Evolutionary conservation across 2,888 invertebrate genomes (phyloP).

Genomic region (Caradrina clavipalpis): DNA sequence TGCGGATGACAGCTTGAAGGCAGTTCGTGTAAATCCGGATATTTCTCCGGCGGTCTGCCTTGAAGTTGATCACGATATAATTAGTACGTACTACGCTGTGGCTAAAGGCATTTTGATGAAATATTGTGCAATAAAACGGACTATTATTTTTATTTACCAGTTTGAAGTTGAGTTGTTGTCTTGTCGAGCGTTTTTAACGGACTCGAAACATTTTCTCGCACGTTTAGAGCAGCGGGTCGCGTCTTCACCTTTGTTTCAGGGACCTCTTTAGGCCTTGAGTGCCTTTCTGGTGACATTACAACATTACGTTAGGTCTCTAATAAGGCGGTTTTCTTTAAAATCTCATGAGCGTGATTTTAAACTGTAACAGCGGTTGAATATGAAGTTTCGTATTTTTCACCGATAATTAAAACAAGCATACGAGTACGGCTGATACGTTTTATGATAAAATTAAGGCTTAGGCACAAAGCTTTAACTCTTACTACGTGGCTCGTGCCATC

Average conservation of each 20-base stretch:
- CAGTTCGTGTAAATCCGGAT: slow-evolving; percentile 8
- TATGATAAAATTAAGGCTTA: not conserved
- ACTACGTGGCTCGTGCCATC: not conserved
- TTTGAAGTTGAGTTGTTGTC: not conserved
- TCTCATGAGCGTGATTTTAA: not conserved
- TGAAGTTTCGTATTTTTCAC: not conserved
- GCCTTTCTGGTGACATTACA: slow-evolving; percentile 5
- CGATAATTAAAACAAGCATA: not conserved
- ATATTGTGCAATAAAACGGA: slow-evolving; percentile 9
- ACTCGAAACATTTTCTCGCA: slow-evolving; percentile 3
- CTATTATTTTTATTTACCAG: not conserved
- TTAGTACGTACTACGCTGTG: not conserved
- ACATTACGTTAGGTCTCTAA: not conserved
- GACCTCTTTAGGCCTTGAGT: slow-evolving; percentile 11
- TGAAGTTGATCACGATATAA: not conserved
- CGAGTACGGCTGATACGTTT: too few relatives aligned
- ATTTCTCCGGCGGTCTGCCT: not conserved
- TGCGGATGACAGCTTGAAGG: slow-evolving; percentile 19
- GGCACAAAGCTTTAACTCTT: not conserved
- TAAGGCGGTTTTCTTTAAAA: not conserved
- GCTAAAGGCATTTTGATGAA: not conserved
- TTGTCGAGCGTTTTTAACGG: slow-evolving; percentile 13
- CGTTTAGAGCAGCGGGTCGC: not conserved
- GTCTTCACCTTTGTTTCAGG: not conserved
- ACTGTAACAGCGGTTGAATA: not conserved